These are phyloP conservation scores for Melitaea cinxia DNA, from an alignment of 1,140 invertebrate genomes.

Conservation along the genomic window DNA sequence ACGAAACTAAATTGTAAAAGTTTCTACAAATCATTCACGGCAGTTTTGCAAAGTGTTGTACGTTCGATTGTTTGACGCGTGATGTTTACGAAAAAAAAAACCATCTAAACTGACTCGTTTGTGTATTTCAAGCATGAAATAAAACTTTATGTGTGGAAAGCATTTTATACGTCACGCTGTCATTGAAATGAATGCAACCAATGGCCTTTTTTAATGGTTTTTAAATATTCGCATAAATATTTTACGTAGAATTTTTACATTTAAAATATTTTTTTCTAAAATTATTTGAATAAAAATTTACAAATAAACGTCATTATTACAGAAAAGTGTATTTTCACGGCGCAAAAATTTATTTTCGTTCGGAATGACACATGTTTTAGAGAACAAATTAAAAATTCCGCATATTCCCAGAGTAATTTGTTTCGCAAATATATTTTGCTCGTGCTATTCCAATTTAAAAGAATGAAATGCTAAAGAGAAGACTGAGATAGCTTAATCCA, in stretches of 20 bases:
- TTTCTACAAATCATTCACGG: background rate
- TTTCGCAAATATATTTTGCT: constrained; percentile 17
- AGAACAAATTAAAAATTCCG: background rate
- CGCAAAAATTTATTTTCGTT: too few relatives aligned
- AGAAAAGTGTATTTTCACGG: too few relatives aligned
- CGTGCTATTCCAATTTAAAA: constrained; percentile 16
- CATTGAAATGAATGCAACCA: background rate
- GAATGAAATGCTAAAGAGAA: constrained; percentile 22
- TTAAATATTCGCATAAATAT: too few relatives aligned
- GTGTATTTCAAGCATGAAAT: background rate
- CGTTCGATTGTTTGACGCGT: background rate
- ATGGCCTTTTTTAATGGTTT: background rate
- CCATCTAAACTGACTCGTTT: background rate
- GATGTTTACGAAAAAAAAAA: constrained; percentile 1
- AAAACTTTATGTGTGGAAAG: background rate
- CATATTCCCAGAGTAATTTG: constrained; percentile 7
- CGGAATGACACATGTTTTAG: background rate
- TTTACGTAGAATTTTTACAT: too few relatives aligned
- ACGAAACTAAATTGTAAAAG: too few relatives aligned
- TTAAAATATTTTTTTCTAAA: too few relatives aligned
- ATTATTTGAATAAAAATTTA: too few relatives aligned
- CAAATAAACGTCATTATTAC: too few relatives aligned
- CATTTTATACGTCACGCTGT: background rate
- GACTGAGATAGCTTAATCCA: constrained; percentile 14
- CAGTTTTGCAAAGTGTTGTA: background rate